Evolutionary conservation across 2,888 invertebrate species (phyloP).

Genomic region (Tinea semifulvella): DNA sequence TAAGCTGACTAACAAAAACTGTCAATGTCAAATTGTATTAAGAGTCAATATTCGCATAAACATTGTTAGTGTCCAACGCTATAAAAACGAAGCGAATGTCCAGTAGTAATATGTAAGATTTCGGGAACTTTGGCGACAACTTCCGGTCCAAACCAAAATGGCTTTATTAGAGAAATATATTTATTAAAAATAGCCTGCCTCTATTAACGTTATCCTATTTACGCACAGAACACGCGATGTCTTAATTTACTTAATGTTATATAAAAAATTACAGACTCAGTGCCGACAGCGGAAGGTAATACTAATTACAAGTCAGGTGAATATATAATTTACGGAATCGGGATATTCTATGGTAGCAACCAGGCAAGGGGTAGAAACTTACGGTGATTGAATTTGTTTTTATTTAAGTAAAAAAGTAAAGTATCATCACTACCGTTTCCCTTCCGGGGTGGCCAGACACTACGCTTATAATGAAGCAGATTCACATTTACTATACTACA

Average conservation of each 20-base stretch:
- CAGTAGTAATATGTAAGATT: no score
- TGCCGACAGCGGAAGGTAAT: conserved; percentile 10
- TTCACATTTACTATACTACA: no score
- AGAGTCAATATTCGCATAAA: no score
- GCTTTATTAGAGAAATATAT: conserved; percentile 33
- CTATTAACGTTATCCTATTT: conserved; percentile 5
- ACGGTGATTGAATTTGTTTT: not conserved
- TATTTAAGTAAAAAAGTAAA: not conserved
- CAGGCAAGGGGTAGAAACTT: no score
- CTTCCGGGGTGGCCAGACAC: no score
- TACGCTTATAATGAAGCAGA: no score
- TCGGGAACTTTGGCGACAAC: conserved; percentile 20
- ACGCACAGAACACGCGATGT: conserved; percentile 19
- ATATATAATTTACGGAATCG: not conserved
- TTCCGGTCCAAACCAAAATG: conserved; percentile 30
- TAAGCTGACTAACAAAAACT: no score
- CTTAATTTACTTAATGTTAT: conserved; percentile 13
- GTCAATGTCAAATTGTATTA: no score
- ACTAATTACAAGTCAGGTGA: not conserved
- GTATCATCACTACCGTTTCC: no score
- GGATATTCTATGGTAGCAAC: no score
- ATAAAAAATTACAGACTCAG: conserved; percentile 5
- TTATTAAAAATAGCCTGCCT: conserved; percentile 11
- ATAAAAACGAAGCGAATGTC: no score
- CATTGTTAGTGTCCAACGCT: no score